Evolutionary conservation across 2,113 vertebrate species (phyloP).

Genomic region (Anguilla japonica): DNA sequence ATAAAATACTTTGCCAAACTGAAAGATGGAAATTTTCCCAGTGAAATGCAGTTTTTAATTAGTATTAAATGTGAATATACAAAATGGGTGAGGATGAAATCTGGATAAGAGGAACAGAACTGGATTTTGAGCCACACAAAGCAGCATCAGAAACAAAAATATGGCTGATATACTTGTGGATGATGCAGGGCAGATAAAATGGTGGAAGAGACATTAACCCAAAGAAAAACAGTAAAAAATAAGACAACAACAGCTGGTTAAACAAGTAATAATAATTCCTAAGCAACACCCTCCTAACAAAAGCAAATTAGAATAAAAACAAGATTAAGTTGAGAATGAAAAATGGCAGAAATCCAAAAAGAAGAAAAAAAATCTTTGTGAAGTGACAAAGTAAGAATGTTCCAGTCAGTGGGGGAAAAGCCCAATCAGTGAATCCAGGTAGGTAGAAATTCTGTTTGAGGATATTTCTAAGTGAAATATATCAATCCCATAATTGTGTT

Average conservation of each 20-base stretch:
- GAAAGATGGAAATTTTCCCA: no score
- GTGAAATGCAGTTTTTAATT: no score
- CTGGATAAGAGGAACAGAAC: background rate
- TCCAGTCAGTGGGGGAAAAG: background rate
- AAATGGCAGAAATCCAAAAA: background rate
- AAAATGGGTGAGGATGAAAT: background rate
- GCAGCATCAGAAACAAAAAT: background rate
- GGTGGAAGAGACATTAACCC: background rate
- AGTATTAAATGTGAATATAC: background rate
- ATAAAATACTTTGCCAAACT: no score
- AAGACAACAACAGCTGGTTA: background rate
- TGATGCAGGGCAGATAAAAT: background rate
- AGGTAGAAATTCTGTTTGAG: background rate
- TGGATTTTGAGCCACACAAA: no score
- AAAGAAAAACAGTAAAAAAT: background rate
- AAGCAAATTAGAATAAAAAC: no score
- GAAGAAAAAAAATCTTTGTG: background rate
- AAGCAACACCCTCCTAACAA: no score
- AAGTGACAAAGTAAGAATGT: background rate
- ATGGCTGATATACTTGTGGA: background rate
- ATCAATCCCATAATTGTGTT: background rate
- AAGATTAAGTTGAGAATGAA: background rate
- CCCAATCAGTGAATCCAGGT: background rate
- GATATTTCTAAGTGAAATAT: background rate
- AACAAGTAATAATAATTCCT: background rate